Evolutionary conservation across 2,113 vertebrate genomes (phyloP).

Genomic region (Brachyhypopomus occidentalis): DNA sequence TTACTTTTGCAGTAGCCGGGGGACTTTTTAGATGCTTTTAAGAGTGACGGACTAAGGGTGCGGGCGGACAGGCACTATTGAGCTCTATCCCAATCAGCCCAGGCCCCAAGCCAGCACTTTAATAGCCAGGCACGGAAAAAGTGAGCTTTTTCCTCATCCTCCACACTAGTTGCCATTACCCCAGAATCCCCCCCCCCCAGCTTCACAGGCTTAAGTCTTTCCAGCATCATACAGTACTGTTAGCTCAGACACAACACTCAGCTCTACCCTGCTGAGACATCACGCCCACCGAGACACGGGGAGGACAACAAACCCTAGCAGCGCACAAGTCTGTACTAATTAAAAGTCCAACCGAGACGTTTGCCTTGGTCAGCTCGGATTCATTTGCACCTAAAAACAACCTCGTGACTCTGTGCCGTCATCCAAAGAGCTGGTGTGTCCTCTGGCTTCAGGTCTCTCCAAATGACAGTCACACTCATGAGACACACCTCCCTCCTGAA

Average conservation of each 20-base stretch:
- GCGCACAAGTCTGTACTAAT: slow-evolving; percentile 7
- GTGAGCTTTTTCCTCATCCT: slow-evolving; percentile 39
- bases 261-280: not conserved
- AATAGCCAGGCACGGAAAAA: slow-evolving; percentile 54
- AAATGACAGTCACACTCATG: slow-evolving; percentile 36
- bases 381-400: slow-evolving; percentile 45
- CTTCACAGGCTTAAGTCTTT: not conserved
- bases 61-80: slow-evolving; percentile 46
- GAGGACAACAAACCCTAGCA: not conserved
- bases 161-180: slow-evolving; percentile 42
- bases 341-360: slow-evolving; percentile 26
- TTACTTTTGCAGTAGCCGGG: not conserved
- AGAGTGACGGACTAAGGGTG: slow-evolving; percentile 9
- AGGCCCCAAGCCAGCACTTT: slow-evolving; percentile 40
- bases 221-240: not conserved
- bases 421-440: slow-evolving; percentile 42
- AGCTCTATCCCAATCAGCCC: slow-evolving; percentile 29
- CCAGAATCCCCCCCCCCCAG: slow-evolving; percentile 36
- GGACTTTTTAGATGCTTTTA: not conserved
- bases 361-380: slow-evolving; percentile 15
- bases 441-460: slow-evolving; percentile 22
- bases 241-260: not conserved
- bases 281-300: not conserved
- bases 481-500: slow-evolving; percentile 45
- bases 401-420: slow-evolving; percentile 36